These are phyloP conservation scores for Chrysogorgia sp. DNA, from an alignment of 92 coral and sea anemone genomes.

Conservation along the genomic window DNA sequence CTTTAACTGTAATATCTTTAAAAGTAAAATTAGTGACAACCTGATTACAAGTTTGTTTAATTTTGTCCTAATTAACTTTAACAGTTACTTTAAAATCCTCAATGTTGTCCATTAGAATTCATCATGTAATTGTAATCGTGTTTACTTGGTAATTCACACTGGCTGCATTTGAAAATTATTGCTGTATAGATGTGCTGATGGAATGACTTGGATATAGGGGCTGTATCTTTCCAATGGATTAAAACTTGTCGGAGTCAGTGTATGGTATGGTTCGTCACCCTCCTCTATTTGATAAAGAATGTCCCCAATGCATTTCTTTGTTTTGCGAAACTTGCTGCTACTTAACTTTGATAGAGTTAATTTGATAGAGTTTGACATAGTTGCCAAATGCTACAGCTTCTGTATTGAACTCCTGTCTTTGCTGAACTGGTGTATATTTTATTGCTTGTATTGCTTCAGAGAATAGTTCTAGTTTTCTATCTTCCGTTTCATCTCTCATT, in stretches of 20 bases:
- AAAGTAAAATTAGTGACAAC: too few relatives aligned
- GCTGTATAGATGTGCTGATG: too few relatives aligned
- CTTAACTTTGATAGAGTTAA: slow-evolving; percentile 39
- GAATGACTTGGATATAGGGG: too few relatives aligned
- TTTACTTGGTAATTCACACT: too few relatives aligned
- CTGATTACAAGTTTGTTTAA: too few relatives aligned
- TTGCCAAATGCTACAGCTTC: slow-evolving; percentile 46
- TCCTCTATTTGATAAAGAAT: slow-evolving; percentile 40
- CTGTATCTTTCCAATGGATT: too few relatives aligned
- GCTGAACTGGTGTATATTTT: slow-evolving; percentile 14
- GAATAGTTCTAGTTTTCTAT: slow-evolving; percentile 61
- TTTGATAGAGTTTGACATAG: slow-evolving; percentile 38
- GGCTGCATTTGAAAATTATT: too few relatives aligned
- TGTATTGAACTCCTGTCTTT: not conserved
- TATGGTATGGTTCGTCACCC: not conserved
- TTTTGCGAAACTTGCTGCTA: slow-evolving; percentile 22
- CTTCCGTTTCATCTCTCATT: not conserved
- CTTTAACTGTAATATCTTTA: too few relatives aligned
- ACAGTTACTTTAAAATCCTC: too few relatives aligned
- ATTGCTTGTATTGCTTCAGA: slow-evolving; percentile 55
- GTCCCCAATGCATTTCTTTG: slow-evolving; percentile 53
- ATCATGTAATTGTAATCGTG: too few relatives aligned
- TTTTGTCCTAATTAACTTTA: too few relatives aligned
- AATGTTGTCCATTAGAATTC: too few relatives aligned
- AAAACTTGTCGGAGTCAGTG: not conserved